These are phyloP conservation scores for Seriola quinqueradiata DNA, from an alignment of 2,113 vertebrate species.

Conservation along the genomic window DNA sequence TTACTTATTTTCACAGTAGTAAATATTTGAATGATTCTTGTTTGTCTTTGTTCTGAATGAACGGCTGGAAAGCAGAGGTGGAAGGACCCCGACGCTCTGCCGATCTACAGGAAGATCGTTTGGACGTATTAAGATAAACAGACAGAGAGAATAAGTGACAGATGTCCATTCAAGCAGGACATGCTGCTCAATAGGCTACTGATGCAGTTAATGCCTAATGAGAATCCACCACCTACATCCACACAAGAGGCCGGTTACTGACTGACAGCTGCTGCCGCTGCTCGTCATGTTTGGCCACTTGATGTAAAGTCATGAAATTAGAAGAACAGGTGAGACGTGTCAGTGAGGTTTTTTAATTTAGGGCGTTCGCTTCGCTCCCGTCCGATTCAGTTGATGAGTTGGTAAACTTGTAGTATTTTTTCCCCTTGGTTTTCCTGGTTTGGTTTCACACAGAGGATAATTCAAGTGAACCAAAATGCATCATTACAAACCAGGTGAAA, in stretches of 20 bases:
- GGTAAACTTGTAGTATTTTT: too few relatives aligned
- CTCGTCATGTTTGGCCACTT: neutral
- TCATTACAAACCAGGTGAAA: too few relatives aligned
- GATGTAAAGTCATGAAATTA: neutral
- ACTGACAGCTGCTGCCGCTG: conserved; percentile 52
- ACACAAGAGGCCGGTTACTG: conserved; percentile 70
- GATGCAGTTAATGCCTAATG: conserved; percentile 83
- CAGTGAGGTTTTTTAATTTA: too few relatives aligned
- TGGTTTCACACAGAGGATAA: too few relatives aligned
- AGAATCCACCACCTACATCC: conserved; percentile 45
- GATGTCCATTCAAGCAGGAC: conserved; percentile 61
- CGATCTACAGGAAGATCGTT: conserved; percentile 53
- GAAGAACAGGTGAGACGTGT: neutral
- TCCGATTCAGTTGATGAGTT: too few relatives aligned
- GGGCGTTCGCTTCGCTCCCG: too few relatives aligned
- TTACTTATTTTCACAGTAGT: conserved; percentile 71
- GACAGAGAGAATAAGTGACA: conserved; percentile 79
- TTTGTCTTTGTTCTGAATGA: conserved; percentile 72
- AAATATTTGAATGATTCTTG: conserved; percentile 80
- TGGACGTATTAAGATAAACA: conserved; percentile 78
- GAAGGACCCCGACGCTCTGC: conserved; percentile 18
- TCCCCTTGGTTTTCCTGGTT: too few relatives aligned
- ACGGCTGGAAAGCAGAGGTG: conserved; percentile 38
- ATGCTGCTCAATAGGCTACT: conserved; percentile 52
- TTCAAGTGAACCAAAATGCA: too few relatives aligned